phyloP scores from a whole-genome alignment of 2,888 invertebrate genomes.

The Limnephilus lunatus region DNA sequence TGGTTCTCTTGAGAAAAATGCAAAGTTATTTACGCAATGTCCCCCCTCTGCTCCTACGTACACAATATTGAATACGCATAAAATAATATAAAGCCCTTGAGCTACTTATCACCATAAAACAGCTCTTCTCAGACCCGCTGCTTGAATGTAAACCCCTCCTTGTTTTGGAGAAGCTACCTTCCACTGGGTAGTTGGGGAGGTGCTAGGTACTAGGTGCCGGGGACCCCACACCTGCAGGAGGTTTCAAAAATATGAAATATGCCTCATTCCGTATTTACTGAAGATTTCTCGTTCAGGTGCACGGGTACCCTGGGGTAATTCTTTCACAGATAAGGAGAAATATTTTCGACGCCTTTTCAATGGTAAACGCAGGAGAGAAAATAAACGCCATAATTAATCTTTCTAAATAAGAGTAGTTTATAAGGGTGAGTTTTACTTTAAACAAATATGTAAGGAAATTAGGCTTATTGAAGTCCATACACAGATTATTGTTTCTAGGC shows the following conservation, averaged over 20 bases:
- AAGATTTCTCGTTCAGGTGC: constrained; percentile 28
- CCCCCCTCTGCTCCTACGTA: neutral
- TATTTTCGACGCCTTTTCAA: constrained; percentile 20
- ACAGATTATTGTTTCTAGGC: no score
- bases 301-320: constrained; percentile 9
- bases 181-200: neutral
- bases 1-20: constrained; percentile 17
- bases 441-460: no score
- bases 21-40: constrained; percentile 9
- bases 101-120: constrained; percentile 63
- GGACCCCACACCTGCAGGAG: neutral
- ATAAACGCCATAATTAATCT: constrained; percentile 2
- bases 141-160: constrained; percentile 35
- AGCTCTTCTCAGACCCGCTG: constrained; percentile 48
- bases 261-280: constrained; percentile 23
- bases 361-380: neutral
- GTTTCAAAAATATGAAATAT: constrained; percentile 51
- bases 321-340: constrained; percentile 16
- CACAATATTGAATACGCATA: constrained; percentile 53
- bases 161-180: neutral
- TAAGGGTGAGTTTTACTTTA: neutral
- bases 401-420: constrained; percentile 13
- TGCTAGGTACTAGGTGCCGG: neutral
- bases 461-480: no score
- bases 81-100: constrained; percentile 58